These are phyloP conservation scores for Dolichopus griseipennis DNA, from an alignment of 2,888 invertebrate genomes.

Conservation along the genomic window DNA sequence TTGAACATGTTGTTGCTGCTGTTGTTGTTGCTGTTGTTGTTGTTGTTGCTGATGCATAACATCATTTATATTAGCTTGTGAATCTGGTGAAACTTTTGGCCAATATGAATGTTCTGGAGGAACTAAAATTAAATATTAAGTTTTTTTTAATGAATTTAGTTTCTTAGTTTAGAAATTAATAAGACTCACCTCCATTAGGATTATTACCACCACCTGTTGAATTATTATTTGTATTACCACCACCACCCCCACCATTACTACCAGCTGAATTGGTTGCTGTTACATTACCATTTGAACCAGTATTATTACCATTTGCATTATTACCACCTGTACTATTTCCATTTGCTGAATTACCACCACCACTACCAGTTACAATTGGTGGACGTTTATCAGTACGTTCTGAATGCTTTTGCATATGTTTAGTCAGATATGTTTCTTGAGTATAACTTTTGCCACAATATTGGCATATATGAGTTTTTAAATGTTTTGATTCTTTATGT, in stretches of 20 bases:
- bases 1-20: conserved; percentile 52
- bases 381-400: conserved; percentile 86
- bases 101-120: conserved; percentile 63
- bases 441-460: conserved; percentile 99
- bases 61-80: conserved; percentile 54
- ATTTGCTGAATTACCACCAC: conserved; percentile 21
- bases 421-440: conserved; percentile 97
- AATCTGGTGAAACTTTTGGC: conserved; percentile 79
- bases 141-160: too few species aligned
- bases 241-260: conserved; percentile 26
- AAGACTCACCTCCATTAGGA: not conserved
- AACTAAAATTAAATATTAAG: conserved; percentile 32
- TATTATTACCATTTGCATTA: conserved; percentile 18
- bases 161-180: not conserved
- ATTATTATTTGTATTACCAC: conserved; percentile 20
- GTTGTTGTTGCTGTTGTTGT: conserved; percentile 49
- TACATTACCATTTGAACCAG: conserved; percentile 22
- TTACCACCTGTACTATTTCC: conserved; percentile 18
- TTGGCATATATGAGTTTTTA: conserved; percentile 98
- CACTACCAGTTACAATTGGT: conserved; percentile 54
- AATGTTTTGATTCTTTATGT: conserved; percentile 97
- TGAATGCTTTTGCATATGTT: conserved; percentile 99
- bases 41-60: conserved; percentile 56
- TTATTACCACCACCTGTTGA: not conserved
- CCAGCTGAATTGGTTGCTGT: conserved; percentile 21